A percentile compares a stretch with the other conserved stretches of the same genome.
These are phyloP conservation scores for Bilobella aurantiaca DNA, from an alignment of 1,140 invertebrate genomes.

Conservation along the genomic window DNA sequence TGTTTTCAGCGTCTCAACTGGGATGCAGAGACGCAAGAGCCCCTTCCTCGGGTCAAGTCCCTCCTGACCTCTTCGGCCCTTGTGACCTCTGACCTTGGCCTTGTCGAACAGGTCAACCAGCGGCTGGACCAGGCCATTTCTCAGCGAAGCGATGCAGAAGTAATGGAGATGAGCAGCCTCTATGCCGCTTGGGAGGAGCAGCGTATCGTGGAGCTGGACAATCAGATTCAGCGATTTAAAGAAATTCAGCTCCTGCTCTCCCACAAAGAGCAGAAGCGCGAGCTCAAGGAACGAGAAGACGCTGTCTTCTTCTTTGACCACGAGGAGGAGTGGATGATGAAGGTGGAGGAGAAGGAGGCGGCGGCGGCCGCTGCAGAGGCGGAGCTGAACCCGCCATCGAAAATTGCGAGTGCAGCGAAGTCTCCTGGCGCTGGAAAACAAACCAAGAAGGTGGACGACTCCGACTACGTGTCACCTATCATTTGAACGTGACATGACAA, in stretches of 20 bases:
- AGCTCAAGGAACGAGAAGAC: conserved; percentile 38
- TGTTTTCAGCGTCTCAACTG: conserved; percentile 13
- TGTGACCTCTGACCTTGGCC: neutral
- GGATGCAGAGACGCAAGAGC: neutral
- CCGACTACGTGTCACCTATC: conserved; percentile 24
- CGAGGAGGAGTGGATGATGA: conserved; percentile 37
- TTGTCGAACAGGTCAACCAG: conserved; percentile 20
- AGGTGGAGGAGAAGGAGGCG: conserved; percentile 14
- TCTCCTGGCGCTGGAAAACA: neutral
- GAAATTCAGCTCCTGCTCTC: conserved; percentile 32
- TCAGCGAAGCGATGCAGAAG: conserved; percentile 32
- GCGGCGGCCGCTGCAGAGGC: neutral
- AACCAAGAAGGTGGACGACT: conserved; percentile 18
- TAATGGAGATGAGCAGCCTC: conserved; percentile 28
- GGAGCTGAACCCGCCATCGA: no score
- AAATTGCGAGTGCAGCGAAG: neutral
- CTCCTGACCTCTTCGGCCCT: neutral
- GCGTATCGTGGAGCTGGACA: conserved; percentile 34
- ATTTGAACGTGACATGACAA: no score
- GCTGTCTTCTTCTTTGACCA: conserved; percentile 43
- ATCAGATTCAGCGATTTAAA: conserved; percentile 35
- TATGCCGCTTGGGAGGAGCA: conserved; percentile 35
- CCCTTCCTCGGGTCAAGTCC: conserved; percentile 14
- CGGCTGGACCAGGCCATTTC: conserved; percentile 26
- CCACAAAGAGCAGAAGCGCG: conserved; percentile 37